These are phyloP conservation scores for Falco peregrinus DNA, from an alignment of 2,797 vertebrate genomes.

Conservation along the genomic window DNA sequence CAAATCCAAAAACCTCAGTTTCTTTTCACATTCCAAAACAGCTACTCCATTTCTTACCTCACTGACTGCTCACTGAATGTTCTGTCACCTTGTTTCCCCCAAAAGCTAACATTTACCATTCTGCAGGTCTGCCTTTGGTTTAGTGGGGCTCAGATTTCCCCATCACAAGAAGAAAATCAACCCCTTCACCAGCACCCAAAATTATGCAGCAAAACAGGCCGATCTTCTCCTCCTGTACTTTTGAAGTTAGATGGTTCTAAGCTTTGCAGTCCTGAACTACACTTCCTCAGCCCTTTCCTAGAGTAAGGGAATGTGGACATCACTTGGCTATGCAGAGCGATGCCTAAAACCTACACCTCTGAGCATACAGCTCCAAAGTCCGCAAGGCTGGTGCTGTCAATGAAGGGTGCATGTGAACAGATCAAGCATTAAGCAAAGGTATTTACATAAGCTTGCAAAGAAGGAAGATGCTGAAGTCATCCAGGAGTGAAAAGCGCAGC, in stretches of 20 bases:
- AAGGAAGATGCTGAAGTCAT: neutral
- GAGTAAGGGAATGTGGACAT: neutral
- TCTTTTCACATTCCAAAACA: neutral
- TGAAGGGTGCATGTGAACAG: neutral
- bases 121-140: neutral
- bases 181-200: neutral
- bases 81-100: neutral
- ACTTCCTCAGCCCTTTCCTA: neutral
- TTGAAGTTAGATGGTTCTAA: neutral
- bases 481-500: neutral
- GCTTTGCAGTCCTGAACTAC: neutral
- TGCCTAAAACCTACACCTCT: neutral
- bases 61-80: neutral
- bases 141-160: neutral
- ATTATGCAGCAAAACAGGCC: neutral
- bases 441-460: neutral
- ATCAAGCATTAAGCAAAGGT: neutral
- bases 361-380: neutral
- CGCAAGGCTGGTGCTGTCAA: neutral
- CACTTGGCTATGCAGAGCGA: neutral
- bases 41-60: neutral
- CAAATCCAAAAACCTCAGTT: neutral
- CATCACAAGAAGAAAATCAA: neutral
- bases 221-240: neutral
- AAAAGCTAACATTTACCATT: neutral